These are phyloP conservation scores for Cairina moschata DNA, from an alignment of 2,113 vertebrate genomes.

Conservation along the genomic window DNA sequence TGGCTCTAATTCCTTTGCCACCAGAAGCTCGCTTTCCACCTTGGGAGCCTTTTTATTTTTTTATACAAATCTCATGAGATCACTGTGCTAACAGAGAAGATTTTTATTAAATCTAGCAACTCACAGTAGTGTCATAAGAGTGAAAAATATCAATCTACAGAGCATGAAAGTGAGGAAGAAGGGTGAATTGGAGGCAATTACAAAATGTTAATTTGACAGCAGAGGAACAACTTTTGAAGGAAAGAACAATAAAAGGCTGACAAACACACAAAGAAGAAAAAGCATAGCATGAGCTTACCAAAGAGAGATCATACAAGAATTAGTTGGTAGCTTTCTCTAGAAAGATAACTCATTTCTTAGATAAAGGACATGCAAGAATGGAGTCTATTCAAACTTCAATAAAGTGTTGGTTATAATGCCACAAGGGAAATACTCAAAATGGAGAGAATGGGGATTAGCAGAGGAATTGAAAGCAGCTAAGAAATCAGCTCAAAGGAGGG, in stretches of 20 bases:
- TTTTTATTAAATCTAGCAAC: conserved; percentile 30
- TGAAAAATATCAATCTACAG: not conserved
- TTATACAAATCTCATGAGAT: not conserved
- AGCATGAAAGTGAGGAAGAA: not conserved
- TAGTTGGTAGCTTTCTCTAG: not conserved
- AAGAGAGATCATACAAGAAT: not conserved
- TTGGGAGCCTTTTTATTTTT: not conserved
- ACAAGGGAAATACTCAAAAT: not conserved
- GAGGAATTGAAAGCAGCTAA: not conserved
- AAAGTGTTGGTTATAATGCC: not conserved
- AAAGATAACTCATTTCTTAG: conserved; percentile 6
- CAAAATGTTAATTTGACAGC: conserved; percentile 1
- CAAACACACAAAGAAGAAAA: not conserved
- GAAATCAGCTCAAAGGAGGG: not conserved
- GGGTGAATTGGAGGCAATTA: not conserved
- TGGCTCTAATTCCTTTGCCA: not conserved
- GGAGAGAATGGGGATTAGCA: not conserved
- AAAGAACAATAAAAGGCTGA: not conserved
- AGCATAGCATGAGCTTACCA: not conserved
- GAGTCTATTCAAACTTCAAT: conserved; percentile 12
- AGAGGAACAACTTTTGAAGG: not conserved
- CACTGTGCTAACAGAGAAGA: conserved; percentile 7
- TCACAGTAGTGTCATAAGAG: not conserved
- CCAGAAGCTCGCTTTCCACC: not conserved
- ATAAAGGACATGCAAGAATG: not conserved